A percentile compares a stretch with the other conserved stretches of the same genome.
These are phyloP conservation scores for Podocnemis expansa DNA, from an alignment of 2,113 vertebrate genomes.

Conservation along the genomic window DNA sequence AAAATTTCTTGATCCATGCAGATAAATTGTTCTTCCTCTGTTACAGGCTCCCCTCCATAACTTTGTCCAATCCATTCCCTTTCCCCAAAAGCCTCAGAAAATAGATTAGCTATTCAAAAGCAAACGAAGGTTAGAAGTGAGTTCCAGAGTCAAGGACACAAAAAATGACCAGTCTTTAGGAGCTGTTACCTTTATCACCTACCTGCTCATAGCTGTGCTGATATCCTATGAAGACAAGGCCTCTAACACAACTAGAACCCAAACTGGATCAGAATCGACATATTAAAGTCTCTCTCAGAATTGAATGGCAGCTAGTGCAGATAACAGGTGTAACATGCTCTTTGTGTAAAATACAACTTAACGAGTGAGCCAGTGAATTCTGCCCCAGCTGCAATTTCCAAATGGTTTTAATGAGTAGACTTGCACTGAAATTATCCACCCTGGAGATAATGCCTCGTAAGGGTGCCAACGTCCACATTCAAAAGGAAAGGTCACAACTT, in stretches of 20 bases:
- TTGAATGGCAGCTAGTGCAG: background rate
- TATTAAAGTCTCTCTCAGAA: background rate
- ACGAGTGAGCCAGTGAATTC: accelerated
- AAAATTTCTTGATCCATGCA: background rate
- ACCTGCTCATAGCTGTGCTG: background rate
- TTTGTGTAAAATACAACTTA: background rate
- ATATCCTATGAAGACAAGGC: background rate
- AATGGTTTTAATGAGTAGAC: accelerated
- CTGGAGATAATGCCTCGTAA: background rate
- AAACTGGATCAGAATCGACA: background rate
- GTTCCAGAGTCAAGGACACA: background rate
- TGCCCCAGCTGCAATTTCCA: background rate
- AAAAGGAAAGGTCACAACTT: background rate
- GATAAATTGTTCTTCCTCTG: background rate
- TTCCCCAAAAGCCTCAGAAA: background rate
- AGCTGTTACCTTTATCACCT: background rate
- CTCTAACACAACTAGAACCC: background rate
- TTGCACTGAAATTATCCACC: background rate
- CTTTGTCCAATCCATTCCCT: background rate
- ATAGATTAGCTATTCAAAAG: background rate
- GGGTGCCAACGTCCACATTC: background rate
- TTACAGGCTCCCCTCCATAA: background rate
- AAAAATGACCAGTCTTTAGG: background rate
- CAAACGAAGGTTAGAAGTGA: background rate
- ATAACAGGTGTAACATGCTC: background rate